Percentiles rank a stretch among this genome's conserved stretches.
phyloP scores from a whole-genome alignment of 2,113 vertebrate species.

The Chauna torquata region DNA sequence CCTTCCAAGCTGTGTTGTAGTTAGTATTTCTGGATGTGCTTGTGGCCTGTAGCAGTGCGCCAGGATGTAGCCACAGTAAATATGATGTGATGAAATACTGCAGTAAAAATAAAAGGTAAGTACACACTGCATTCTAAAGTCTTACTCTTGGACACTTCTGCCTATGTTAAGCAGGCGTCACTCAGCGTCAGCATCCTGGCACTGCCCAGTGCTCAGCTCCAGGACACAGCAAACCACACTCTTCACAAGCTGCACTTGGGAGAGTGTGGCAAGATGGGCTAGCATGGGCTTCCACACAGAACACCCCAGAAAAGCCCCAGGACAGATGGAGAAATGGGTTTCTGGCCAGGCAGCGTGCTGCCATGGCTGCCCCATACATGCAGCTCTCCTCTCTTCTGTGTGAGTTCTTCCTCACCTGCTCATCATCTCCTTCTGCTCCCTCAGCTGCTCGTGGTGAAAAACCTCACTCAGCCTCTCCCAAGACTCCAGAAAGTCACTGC shows the following conservation, averaged over 20 bases:
- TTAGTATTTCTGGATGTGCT: neutral
- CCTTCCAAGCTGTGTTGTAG: neutral
- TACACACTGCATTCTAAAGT: neutral
- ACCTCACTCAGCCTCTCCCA: neutral
- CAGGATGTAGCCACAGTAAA: neutral
- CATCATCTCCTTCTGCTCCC: slow-evolving; percentile 63
- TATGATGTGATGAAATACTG: neutral
- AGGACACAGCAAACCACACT: neutral
- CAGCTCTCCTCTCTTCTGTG: neutral
- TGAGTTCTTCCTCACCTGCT: slow-evolving; percentile 69
- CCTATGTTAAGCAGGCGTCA: neutral
- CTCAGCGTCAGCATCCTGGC: neutral
- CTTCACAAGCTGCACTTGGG: neutral
- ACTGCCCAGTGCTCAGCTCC: neutral
- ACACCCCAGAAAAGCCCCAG: neutral
- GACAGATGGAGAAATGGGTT: neutral
- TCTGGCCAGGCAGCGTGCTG: neutral
- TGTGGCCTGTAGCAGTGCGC: neutral
- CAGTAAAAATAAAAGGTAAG: neutral
- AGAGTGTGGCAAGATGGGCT: neutral
- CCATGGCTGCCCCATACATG: neutral
- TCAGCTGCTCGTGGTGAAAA: slow-evolving; percentile 7
- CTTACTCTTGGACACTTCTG: too few species aligned
- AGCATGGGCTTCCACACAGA: fast-evolving
- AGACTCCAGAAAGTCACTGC: neutral